A percentile compares a stretch with the other conserved stretches of the same genome.
Conservation (phyloP, 2,113 vertebrate species). For the Dasyornis broadbenti region DNA sequence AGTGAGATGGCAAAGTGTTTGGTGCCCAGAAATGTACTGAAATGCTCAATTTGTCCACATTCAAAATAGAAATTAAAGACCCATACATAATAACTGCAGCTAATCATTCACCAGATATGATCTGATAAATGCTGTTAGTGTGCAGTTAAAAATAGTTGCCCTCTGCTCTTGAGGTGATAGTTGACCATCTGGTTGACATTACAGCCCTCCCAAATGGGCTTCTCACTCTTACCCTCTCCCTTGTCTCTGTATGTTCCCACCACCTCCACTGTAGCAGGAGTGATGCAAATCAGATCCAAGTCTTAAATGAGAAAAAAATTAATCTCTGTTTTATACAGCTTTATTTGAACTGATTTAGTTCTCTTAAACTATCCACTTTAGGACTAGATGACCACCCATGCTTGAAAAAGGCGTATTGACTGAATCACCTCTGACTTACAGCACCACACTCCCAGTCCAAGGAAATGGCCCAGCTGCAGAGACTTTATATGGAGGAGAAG, state of each 20-base stretch:
- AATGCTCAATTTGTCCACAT: neutral
- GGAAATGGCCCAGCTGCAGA: neutral
- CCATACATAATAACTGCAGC: neutral
- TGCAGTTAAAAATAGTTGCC: neutral
- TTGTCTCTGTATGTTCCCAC: neutral
- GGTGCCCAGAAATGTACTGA: neutral
- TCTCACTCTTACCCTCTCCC: neutral
- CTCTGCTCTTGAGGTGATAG: neutral
- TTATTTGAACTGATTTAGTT: neutral
- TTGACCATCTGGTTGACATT: neutral
- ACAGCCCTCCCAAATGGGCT: neutral
- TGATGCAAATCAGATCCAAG: neutral
- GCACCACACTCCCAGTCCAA: neutral
- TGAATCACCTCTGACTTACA: neutral
- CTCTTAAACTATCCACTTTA: neutral
- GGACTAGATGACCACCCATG: neutral
- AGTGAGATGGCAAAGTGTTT: neutral
- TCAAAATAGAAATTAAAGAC: neutral
- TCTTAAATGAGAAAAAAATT: neutral
- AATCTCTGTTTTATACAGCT: neutral
- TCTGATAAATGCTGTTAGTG: neutral
- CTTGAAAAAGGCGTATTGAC: neutral
- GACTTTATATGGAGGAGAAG: neutral
- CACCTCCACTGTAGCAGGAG: neutral
- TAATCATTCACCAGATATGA: neutral